Conservation (phyloP, 1,140 invertebrate species). For the Teleopsis dalmanni region DNA sequence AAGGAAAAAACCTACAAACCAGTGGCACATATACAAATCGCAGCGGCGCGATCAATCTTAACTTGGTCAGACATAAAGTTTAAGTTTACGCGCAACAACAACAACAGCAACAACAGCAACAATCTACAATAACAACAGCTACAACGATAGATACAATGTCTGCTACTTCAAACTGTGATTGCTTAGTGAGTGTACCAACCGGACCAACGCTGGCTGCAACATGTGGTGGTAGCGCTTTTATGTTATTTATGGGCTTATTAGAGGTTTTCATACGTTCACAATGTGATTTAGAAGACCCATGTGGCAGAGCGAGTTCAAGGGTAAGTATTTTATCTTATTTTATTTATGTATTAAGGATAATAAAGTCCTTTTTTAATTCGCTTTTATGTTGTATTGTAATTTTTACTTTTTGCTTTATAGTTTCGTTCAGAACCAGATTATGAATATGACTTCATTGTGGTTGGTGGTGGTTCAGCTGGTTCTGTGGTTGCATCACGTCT, state of each 20-base stretch:
- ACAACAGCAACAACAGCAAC: background rate
- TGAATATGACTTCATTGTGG: conserved; percentile 77
- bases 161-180: conserved; percentile 53
- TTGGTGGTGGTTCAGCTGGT: conserved; percentile 82
- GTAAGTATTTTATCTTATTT: conserved; percentile 18
- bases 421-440: conserved; percentile 52
- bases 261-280: conserved; percentile 76
- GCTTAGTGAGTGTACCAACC: conserved; percentile 60
- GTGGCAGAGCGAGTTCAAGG: conserved; percentile 54
- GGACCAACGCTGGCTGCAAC: conserved; percentile 72
- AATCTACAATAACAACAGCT: background rate
- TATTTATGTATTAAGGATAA: background rate
- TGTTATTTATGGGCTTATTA: conserved; percentile 79
- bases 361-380: no score
- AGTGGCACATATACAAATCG: no score
- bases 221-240: conserved; percentile 71
- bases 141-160: conserved; percentile 3
- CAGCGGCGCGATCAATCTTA: no score
- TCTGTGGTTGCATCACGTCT: conserved; percentile 73
- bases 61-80: no score
- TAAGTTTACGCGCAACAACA: no score
- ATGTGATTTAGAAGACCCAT: conserved; percentile 77
- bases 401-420: conserved; percentile 30
- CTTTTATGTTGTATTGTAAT: background rate
- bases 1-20: no score